Evolutionary conservation across 2,888 invertebrate species (phyloP).

Genomic region (Molanna angustata): DNA sequence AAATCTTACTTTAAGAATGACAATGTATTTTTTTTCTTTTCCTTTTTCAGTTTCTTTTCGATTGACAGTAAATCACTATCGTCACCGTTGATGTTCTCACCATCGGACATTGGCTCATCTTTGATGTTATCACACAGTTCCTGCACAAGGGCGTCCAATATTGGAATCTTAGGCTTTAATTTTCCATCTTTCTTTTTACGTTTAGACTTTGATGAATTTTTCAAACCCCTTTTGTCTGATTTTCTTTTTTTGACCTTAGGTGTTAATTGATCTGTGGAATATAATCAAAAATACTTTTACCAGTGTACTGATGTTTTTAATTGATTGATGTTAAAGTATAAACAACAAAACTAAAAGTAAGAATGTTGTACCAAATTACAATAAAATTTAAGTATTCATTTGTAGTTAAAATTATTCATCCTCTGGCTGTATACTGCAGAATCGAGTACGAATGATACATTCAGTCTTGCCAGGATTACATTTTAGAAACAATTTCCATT

Average conservation of each 20-base stretch:
- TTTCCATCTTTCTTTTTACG: conserved; percentile 25
- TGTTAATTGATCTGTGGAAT: conserved; percentile 15
- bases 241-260: conserved; percentile 25
- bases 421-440: too few relatives aligned
- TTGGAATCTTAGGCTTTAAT: conserved; percentile 17
- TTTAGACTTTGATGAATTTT: conserved; percentile 25
- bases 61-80: not conserved
- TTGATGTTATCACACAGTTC: conserved; percentile 22
- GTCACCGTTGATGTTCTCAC: conserved; percentile 20
- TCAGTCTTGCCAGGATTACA: too few relatives aligned
- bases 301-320: too few relatives aligned
- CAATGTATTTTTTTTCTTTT: conserved; percentile 12
- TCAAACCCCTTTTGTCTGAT: conserved; percentile 21
- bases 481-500: too few relatives aligned
- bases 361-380: too few relatives aligned
- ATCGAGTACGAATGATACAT: too few relatives aligned
- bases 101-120: conserved; percentile 26
- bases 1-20: conserved; percentile 22
- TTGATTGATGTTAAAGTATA: too few relatives aligned
- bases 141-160: conserved; percentile 17
- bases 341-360: too few relatives aligned
- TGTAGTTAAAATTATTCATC: too few relatives aligned
- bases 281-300: too few relatives aligned
- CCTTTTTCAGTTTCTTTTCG: conserved; percentile 21
- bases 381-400: too few relatives aligned